A percentile compares a stretch with the other conserved stretches of the same genome.
phyloP scores from a whole-genome alignment of 2,888 invertebrate species.

The Clostera curtula region DNA sequence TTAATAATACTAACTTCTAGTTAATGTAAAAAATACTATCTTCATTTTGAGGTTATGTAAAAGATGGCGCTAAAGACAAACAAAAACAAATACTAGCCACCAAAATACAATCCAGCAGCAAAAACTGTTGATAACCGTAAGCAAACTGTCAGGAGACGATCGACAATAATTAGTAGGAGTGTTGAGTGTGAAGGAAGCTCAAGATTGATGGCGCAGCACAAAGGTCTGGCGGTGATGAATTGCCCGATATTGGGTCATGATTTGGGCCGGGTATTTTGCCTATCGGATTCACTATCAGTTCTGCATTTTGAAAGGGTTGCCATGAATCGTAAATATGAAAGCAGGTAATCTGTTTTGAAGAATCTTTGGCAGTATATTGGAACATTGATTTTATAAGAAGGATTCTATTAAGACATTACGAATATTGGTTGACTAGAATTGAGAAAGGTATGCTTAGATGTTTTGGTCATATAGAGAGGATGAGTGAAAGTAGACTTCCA shows the following conservation, averaged over 20 bases:
- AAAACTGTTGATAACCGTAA: slow-evolving; percentile 47
- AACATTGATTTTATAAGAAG: no score
- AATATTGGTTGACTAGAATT: no score
- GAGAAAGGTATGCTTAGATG: no score
- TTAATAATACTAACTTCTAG: no score
- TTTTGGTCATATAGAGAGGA: no score
- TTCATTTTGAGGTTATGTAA: no score
- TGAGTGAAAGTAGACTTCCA: no score
- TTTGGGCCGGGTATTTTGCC: slow-evolving; percentile 66
- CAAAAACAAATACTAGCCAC: slow-evolving; percentile 23
- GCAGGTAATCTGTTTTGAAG: slow-evolving; percentile 24
- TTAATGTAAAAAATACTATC: no score
- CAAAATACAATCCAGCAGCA: slow-evolving; percentile 32
- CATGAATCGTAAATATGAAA: slow-evolving; percentile 38
- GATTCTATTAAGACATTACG: no score
- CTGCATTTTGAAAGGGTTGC: slow-evolving; percentile 44
- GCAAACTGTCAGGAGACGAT: slow-evolving; percentile 59
- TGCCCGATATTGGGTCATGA: slow-evolving; percentile 70
- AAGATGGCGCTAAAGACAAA: no score
- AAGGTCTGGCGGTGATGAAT: slow-evolving; percentile 72
- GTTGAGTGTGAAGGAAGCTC: slow-evolving; percentile 59
- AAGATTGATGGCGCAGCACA: slow-evolving; percentile 67
- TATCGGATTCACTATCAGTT: slow-evolving; percentile 49
- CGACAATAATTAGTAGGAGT: slow-evolving; percentile 68
- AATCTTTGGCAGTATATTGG: no score